Base-by-base conservation (phyloP, 2,888 invertebrate genomes). In the Penaeus monodon region DNA sequence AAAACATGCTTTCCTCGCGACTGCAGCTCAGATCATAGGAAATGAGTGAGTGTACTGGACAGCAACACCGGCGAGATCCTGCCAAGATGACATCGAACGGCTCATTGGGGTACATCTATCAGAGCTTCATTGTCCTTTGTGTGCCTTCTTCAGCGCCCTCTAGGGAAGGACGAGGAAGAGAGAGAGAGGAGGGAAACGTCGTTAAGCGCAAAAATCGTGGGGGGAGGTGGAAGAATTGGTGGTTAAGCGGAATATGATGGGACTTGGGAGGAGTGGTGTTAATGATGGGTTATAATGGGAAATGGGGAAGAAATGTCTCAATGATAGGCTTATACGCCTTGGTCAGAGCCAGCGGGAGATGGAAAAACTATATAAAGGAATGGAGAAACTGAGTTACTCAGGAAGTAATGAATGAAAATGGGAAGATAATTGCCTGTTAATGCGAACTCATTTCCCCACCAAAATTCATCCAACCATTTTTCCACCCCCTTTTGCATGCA, bases 21-120 rank as follows among this genome's bases (percentile, higher is more conserved):
- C 89, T 27, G 89, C 89, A 33, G 84, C 83, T 66, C 14, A 89
- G 88, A 76, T 89, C 86, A 57, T 89, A 89, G 29, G 74, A 74
- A 27, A 89, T 88, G 65, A 87, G 84, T 17, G 89, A 89, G 88
- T 85, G 83, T 85, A 83, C n/a, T 76, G 74, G 22, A 27, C 44
- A 84, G 80, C 17, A 49, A 38, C 33, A 88, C 85, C 1, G 84
- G 85, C 27, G 85, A 0, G 81, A 68, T 24, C 88, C 88, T 64
- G 88, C 85, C 20, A 83, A 38, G 76, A 88, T 88, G 12, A 89
- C 74, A 27, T 89, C 89, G 57, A 85, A 89, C 0, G 89, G 88
- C 29, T 89, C 89, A 66, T 88, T 81, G 7, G 89, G 89, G 77
- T 89, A 89, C 85, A 81, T 74, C 63, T 85, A 44, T 88, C 89